These are phyloP conservation scores for Ondatra zibethicus DNA, from an alignment of 2,113 vertebrate genomes.

Conservation along the genomic window DNA sequence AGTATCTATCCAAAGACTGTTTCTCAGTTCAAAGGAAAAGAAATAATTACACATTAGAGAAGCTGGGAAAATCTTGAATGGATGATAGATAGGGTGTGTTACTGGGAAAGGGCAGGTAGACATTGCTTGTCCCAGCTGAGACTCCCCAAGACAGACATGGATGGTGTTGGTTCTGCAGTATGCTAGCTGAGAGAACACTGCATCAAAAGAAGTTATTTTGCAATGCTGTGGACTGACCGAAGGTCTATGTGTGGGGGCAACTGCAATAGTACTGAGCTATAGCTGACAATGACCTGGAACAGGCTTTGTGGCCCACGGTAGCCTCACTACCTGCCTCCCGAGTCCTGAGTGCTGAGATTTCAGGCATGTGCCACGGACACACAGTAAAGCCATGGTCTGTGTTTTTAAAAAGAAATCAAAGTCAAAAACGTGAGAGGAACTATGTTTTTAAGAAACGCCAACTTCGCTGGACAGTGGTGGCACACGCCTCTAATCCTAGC, in stretches of 20 bases:
- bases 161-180: neutral
- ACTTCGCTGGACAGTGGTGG: neutral
- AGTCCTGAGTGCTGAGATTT: neutral
- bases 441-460: neutral
- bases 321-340: neutral
- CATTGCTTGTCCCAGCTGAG: neutral
- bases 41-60: neutral
- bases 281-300: neutral
- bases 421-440: neutral
- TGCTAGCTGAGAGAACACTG: neutral
- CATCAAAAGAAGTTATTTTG: neutral
- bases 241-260: neutral
- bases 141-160: neutral
- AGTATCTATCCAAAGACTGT: neutral
- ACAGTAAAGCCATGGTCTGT: neutral
- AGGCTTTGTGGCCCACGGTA: neutral
- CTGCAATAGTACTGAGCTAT: no score
- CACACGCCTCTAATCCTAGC: neutral
- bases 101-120: neutral
- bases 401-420: neutral
- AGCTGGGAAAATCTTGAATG: neutral
- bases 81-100: neutral
- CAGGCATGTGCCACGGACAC: neutral
- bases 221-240: neutral
- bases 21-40: conserved; percentile 18